A percentile compares a stretch with the other conserved stretches of the same genome.
Evolutionary conservation across 2,797 vertebrate species (phyloP).

Genomic region (Sebastes alutus): DNA sequence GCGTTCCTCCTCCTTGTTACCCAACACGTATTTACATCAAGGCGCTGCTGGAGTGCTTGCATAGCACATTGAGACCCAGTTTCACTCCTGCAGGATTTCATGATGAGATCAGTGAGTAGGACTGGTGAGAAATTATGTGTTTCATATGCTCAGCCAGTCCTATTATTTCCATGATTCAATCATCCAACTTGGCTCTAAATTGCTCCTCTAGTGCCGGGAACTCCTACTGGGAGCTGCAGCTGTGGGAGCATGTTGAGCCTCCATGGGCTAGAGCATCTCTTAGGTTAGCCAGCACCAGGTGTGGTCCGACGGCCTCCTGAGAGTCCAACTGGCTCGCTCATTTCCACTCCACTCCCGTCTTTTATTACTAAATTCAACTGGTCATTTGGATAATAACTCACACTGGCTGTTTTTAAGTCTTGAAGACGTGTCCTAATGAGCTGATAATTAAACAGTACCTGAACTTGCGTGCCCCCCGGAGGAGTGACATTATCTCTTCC

Average conservation of each 20-base stretch:
- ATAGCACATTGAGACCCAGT: conserved; percentile 62
- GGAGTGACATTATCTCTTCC: conserved; percentile 51
- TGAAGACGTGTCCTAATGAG: conserved; percentile 58
- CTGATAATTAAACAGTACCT: conserved; percentile 68
- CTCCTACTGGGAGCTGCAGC: conserved; percentile 64
- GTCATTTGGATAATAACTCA: conserved; percentile 68
- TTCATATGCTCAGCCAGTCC: conserved; percentile 58
- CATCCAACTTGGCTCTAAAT: conserved; percentile 66
- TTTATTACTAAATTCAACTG: conserved; percentile 71
- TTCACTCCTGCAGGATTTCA: conserved; percentile 59
- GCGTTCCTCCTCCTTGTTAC: conserved; percentile 63
- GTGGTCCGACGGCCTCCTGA: conserved; percentile 49
- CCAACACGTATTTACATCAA: conserved; percentile 58
- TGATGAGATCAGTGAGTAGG: conserved; percentile 59
- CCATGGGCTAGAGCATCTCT: conserved; percentile 39
- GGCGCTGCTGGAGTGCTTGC: conserved; percentile 45
- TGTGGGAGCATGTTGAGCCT: conserved; percentile 56
- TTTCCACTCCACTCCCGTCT: conserved; percentile 28
- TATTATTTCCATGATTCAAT: conserved; percentile 63
- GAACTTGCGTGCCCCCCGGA: conserved; percentile 37
- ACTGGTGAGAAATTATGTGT: conserved; percentile 54
- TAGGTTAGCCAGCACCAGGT: conserved; percentile 65
- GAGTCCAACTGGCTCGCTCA: conserved; percentile 45
- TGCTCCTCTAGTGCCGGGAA: conserved; percentile 49
- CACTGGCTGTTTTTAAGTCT: conserved; percentile 49